These are phyloP conservation scores for Centruroides sculpturatus DNA, from an alignment of 1,140 invertebrate species.

Conservation along the genomic window DNA sequence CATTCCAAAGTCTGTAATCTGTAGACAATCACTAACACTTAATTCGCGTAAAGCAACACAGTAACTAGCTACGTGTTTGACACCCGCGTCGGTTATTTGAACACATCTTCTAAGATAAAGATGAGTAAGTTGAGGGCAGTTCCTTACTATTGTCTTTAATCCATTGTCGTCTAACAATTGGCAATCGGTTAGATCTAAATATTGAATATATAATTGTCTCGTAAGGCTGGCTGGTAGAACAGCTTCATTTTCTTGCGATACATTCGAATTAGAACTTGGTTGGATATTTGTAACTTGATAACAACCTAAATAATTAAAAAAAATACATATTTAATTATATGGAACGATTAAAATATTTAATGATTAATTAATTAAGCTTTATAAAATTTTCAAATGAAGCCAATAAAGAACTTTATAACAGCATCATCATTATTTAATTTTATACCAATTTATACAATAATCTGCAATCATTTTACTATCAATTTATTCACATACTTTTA, in stretches of 20 bases:
- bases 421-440: too few relatives aligned
- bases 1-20: conserved; percentile 78
- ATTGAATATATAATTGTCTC: conserved; percentile 19
- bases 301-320: not conserved
- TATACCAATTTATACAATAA: too few relatives aligned
- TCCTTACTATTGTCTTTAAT: conserved; percentile 59
- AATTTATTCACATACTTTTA: too few relatives aligned
- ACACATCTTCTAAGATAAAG: conserved; percentile 73
- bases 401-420: too few relatives aligned
- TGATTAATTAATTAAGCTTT: too few relatives aligned
- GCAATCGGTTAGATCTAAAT: conserved; percentile 75
- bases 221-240: too few relatives aligned
- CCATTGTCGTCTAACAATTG: conserved; percentile 62
- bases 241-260: too few relatives aligned
- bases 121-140: conserved; percentile 70
- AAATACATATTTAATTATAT: too few relatives aligned
- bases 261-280: too few relatives aligned
- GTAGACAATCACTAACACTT: conserved; percentile 75
- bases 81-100: conserved; percentile 61
- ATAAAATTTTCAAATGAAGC: too few relatives aligned
- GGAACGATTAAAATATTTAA: too few relatives aligned
- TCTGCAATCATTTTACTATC: too few relatives aligned
- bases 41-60: conserved; percentile 66
- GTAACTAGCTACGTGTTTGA: conserved; percentile 69
- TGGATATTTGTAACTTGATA: conserved; percentile 4